Base-by-base conservation (phyloP, 2,797 vertebrate species). In the Alca torda region DNA sequence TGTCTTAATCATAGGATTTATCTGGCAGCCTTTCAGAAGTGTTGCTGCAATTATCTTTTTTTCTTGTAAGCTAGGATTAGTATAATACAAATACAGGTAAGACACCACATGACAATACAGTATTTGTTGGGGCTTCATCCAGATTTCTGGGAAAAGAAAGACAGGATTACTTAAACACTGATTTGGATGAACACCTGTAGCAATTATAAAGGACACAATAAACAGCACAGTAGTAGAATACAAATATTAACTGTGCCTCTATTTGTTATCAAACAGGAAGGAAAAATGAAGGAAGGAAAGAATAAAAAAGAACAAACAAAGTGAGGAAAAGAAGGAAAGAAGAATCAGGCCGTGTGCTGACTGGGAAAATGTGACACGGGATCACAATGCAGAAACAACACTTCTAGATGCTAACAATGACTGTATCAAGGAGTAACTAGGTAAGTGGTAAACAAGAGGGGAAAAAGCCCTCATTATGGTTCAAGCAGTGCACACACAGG, bases 51-150 rank as follows among this genome's bases (percentile, higher is more conserved):
- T 94, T 94, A 96, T 88, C 90, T 94, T 93, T 94, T 97, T 97
- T 97, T 92, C 96, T 97, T 97, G 95, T 97, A 97, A 98, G 94
- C 95, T 88, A 84, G 95, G 95, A 97, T 97, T 98, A 97, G 91
- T 88, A 91, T 92, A 96, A 96, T 79, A 97, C 92, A 96, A 98
- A 96, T 96, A 96, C 81, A 96, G 89, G 84, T 96, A 97, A 97
- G 83, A 95, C 97, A 93, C 93, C 91, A 91, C 88, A 91, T 65
- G 63, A 92, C 89, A 96, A 95, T 95, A 93, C 45, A 30, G 79
- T 96, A 89, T 97, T 97, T 98, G 93, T 95, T 90, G 96, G 87
- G 84, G 95, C 93, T 97, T 97, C 87, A 97, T 97, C 87, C 94
- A 97, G 95, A 92, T 90, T 96, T 97, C 87, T 91, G 79, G 86